Percentiles rank a stretch among this genome's conserved stretches.
These are phyloP conservation scores for Catamblyrhynchus diadema DNA, from an alignment of 2,797 vertebrate genomes.

Conservation along the genomic window DNA sequence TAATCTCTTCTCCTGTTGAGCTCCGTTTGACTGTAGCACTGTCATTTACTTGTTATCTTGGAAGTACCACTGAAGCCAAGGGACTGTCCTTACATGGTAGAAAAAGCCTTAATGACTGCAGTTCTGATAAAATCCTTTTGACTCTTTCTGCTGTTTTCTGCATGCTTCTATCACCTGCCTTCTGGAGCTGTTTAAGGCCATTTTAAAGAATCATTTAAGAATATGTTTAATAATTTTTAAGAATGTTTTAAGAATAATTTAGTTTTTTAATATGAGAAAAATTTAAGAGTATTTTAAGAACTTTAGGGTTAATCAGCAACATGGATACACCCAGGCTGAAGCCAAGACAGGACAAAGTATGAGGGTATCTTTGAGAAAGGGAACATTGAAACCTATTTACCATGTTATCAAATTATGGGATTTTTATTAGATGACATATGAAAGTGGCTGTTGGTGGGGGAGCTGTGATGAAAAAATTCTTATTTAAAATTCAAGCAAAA, in stretches of 20 bases:
- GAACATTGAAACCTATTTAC: neutral
- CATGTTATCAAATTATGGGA: neutral
- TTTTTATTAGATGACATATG: neutral
- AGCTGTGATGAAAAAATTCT: neutral
- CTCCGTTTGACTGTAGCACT: neutral
- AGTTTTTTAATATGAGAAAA: neutral
- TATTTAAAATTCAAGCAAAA: neutral
- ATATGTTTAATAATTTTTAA: neutral
- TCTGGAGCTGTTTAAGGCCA: neutral
- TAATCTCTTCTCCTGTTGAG: neutral
- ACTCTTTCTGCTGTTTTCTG: neutral
- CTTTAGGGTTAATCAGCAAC: neutral
- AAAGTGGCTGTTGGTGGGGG: neutral
- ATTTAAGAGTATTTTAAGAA: neutral
- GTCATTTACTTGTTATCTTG: neutral
- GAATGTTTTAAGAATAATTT: neutral
- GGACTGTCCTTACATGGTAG: rapidly evolving
- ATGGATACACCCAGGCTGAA: rapidly evolving
- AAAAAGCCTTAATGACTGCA: neutral
- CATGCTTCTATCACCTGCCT: neutral
- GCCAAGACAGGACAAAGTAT: neutral
- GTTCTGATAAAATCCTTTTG: neutral
- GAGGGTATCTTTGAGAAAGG: neutral
- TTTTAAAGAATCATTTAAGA: neutral
- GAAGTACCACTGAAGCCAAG: neutral